These are phyloP conservation scores for Pitta sordida DNA, from an alignment of 2,113 vertebrate species.

Conservation along the genomic window DNA sequence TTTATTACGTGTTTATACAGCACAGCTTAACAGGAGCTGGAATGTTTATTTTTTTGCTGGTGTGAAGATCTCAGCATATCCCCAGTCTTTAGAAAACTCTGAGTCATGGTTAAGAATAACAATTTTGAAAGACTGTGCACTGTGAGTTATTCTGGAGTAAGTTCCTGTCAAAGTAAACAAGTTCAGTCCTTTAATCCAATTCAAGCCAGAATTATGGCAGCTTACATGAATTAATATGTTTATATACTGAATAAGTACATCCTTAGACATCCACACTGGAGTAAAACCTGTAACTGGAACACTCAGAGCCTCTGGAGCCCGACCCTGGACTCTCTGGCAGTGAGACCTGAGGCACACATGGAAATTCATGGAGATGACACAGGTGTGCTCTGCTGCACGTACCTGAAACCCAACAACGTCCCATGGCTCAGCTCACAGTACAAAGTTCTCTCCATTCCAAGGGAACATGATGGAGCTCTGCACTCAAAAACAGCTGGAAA, in stretches of 20 bases:
- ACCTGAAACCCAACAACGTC: background rate
- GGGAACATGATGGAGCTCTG: background rate
- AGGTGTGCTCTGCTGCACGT: background rate
- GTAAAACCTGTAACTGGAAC: background rate
- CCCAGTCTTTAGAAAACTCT: background rate
- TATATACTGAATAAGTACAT: background rate
- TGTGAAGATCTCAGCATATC: background rate
- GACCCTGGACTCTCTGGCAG: background rate
- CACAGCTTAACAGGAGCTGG: background rate
- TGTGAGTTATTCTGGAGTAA: background rate
- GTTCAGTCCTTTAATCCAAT: background rate
- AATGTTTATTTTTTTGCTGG: background rate
- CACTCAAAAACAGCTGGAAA: background rate
- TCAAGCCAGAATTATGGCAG: background rate
- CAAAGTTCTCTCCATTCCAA: background rate
- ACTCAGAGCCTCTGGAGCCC: background rate
- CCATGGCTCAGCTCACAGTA: background rate
- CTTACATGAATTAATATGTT: slow-evolving; percentile 9
- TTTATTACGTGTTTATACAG: slow-evolving; percentile 24
- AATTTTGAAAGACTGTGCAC: background rate
- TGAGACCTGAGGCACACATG: background rate
- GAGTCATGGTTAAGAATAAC: background rate
- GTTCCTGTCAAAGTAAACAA: background rate
- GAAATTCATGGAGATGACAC: background rate
- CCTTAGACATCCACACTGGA: background rate